Evolutionary conservation across 2,888 invertebrate species (phyloP).

Genomic region (Diabrotica balteata): DNA sequence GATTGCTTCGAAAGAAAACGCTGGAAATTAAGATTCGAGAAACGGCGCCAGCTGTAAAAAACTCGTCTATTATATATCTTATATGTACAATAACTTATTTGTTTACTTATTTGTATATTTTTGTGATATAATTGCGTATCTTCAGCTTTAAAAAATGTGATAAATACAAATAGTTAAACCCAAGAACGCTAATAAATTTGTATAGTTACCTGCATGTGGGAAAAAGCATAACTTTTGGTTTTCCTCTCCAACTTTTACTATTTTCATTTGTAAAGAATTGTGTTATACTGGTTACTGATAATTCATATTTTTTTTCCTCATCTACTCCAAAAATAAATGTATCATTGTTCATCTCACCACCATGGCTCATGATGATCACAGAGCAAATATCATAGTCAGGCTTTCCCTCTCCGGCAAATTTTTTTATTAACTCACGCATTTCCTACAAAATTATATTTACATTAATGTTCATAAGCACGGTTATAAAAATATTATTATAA

Average conservation of each 20-base stretch:
- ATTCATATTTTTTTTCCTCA: constrained; percentile 64
- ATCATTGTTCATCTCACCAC: constrained; percentile 60
- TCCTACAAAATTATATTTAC: constrained; percentile 43
- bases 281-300: constrained; percentile 12
- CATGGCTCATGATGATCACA: constrained; percentile 73
- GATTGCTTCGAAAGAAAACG: too few species aligned
- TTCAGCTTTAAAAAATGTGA: too few species aligned
- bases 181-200: too few species aligned
- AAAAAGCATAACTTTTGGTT: constrained; percentile 76
- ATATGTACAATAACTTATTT: too few species aligned
- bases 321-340: constrained; percentile 68
- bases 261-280: constrained; percentile 66
- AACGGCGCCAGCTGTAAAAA: too few species aligned
- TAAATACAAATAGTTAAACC: too few species aligned
- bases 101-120: too few species aligned
- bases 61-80: too few species aligned
- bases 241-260: constrained; percentile 64
- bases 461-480: too few species aligned
- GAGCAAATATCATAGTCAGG: constrained; percentile 67
- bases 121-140: too few species aligned
- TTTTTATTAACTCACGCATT: constrained; percentile 59
- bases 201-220: constrained; percentile 69
- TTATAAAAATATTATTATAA: too few species aligned
- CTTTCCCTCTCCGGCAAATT: constrained; percentile 60
- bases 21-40: too few species aligned